These are phyloP conservation scores for Prinia subflava DNA, from an alignment of 2,113 vertebrate genomes.

Conservation along the genomic window DNA sequence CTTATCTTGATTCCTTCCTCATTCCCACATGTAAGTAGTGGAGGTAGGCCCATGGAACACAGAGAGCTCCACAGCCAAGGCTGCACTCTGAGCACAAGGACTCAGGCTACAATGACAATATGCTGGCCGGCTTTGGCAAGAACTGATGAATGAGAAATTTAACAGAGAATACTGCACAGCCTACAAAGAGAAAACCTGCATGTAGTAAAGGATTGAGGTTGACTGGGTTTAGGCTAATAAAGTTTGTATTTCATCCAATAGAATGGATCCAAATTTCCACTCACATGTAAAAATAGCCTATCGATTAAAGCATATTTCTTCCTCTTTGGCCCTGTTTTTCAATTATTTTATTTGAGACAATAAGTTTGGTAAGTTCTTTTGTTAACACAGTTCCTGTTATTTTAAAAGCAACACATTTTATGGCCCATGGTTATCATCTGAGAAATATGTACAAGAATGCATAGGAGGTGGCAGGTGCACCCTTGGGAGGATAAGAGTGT, in stretches of 20 bases:
- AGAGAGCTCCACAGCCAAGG: neutral
- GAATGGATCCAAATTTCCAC: conserved; percentile 62
- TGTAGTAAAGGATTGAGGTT: conserved; percentile 54
- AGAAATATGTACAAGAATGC: conserved; percentile 40
- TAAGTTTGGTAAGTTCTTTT: conserved; percentile 50
- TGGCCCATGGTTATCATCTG: neutral
- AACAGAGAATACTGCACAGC: conserved; percentile 34
- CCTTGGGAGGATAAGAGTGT: neutral
- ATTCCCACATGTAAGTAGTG: neutral
- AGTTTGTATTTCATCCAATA: conserved; percentile 5
- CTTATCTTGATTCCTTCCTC: neutral
- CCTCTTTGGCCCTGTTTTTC: conserved; percentile 44
- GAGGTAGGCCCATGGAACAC: neutral
- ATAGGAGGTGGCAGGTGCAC: conserved; percentile 15
- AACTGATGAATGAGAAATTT: conserved; percentile 7
- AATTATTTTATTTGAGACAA: conserved; percentile 59
- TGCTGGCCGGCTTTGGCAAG: neutral
- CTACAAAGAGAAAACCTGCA: conserved; percentile 35
- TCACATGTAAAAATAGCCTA: conserved; percentile 72
- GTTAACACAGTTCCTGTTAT: conserved; percentile 62
- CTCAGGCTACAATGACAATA: neutral
- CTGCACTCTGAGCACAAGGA: neutral
- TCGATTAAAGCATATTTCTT: conserved; percentile 71
- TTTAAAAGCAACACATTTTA: conserved; percentile 31
- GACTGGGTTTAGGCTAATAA: conserved; percentile 30